phyloP scores from a whole-genome alignment of 2,888 invertebrate genomes.

The Heteromurus nitidus region DNA sequence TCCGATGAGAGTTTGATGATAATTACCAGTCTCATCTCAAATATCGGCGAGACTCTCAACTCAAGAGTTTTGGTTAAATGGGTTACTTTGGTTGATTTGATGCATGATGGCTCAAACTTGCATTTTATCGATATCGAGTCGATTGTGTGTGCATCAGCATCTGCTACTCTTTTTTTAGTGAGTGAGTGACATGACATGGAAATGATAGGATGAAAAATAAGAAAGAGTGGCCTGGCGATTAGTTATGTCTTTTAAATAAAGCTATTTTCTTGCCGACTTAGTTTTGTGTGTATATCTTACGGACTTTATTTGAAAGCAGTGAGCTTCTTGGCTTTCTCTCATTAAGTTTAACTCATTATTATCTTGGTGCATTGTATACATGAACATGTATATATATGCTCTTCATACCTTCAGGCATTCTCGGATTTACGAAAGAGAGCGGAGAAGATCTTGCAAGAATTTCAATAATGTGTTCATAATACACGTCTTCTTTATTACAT shows the following conservation, averaged over 20 bases:
- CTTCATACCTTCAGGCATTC: constrained; percentile 20
- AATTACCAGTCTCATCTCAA: constrained; percentile 17
- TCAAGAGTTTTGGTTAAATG: constrained; percentile 6
- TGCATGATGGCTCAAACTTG: neutral
- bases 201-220: neutral
- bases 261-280: neutral
- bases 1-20: neutral
- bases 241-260: neutral
- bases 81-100: neutral
- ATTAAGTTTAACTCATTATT: neutral
- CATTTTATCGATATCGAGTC: no score
- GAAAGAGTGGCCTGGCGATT: constrained; percentile 10
- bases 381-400: neutral
- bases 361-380: no score
- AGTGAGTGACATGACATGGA: constrained; percentile 2
- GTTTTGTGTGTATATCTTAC: no score
- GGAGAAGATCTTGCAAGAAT: constrained; percentile 27
- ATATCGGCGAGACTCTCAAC: neutral
- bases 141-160: no score
- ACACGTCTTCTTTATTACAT: constrained; percentile 11
- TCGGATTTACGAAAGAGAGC: neutral
- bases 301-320: neutral
- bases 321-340: constrained; percentile 4
- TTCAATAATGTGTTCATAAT: constrained; percentile 43
- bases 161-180: no score